phyloP scores from a whole-genome alignment of 1,140 invertebrate genomes.

The Orchesella cincta region DNA sequence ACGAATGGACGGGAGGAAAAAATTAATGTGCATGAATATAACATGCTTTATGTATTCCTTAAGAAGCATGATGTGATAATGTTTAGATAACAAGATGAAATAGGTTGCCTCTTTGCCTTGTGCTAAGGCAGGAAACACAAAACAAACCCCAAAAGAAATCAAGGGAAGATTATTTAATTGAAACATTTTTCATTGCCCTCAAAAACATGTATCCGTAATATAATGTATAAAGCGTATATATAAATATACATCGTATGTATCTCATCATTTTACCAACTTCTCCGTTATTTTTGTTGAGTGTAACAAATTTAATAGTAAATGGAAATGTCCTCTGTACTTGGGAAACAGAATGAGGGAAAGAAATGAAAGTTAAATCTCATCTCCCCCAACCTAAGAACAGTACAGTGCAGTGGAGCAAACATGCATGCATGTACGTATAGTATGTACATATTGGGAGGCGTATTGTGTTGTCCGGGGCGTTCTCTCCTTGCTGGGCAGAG shows the following conservation, averaged over 20 bases:
- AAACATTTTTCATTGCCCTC: constrained; percentile 50
- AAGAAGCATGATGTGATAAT: constrained; percentile 15
- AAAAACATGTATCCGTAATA: constrained; percentile 2
- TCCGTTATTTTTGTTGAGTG: constrained; percentile 23
- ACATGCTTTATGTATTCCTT: neutral
- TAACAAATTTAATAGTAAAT: constrained; percentile 26
- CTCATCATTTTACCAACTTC: neutral
- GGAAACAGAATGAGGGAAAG: neutral
- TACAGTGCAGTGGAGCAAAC: no score
- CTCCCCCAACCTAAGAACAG: no score
- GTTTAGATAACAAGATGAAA: constrained; percentile 27
- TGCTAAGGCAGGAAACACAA: neutral
- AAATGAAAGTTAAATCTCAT: constrained; percentile 15
- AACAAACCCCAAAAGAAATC: constrained; percentile 51
- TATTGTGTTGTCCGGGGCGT: no score
- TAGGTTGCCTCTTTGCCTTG: constrained; percentile 14
- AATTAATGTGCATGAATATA: neutral
- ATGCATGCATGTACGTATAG: no score
- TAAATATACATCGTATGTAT: neutral
- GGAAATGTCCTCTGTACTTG: constrained; percentile 3
- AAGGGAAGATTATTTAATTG: constrained; percentile 52
- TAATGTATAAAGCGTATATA: neutral
- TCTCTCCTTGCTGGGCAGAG: no score
- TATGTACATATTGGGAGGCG: no score
- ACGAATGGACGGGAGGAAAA: neutral